Evolutionary conservation across 2,113 vertebrate genomes (phyloP), one percentile per base, ranked within the genome.

Genomic region (Halcyon malimbica): DNA sequence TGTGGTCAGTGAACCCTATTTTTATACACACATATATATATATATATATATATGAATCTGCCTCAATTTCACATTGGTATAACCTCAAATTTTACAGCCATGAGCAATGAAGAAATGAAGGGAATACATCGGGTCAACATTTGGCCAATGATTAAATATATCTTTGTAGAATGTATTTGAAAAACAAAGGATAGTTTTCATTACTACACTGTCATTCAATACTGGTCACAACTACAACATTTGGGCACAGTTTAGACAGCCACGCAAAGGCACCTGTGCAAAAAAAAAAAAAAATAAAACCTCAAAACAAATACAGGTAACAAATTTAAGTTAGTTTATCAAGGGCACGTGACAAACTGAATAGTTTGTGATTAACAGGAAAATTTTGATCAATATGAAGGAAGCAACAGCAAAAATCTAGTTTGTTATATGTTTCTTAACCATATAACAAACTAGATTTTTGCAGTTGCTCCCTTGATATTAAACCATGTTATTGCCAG

Each of bases 391-490:
- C 35, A 77, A 44, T 31, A 56, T 51, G 11, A 51, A 51, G 50
- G 50, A 11, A 25, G 13, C 50, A 51, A 51, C 50, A 14, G 20
- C 50, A 24, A 25, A 51, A 51, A 51, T 11, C 50, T 51, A 51
- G 19, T 46, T 46, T 46, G 46, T 46, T 46, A 46, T 42, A 41
- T 41, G 41, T 11, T 41, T 41, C 11, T 12, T 6, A 35, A 41
- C 57, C 1, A 0, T 4, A 9, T 35, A 46, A 39, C 3, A 31
- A 56, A 39, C 10, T 35, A 35, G 15, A 3, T 39, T 54, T 70
- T 39, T 60, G 14, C 35, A 71, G 7, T 48, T 73, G 3, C 13
- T 85, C 41, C 11, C 29, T 83, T 94, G 28, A 39, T 56, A 78
- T 75, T 77, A 63, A 78, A 69, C 29, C 26, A 56, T 3, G 1